Evolutionary conservation across 2,888 invertebrate genomes (phyloP), one percentile per base, ranked within the genome.

Genomic region (Scaptomyza tumidula): DNA sequence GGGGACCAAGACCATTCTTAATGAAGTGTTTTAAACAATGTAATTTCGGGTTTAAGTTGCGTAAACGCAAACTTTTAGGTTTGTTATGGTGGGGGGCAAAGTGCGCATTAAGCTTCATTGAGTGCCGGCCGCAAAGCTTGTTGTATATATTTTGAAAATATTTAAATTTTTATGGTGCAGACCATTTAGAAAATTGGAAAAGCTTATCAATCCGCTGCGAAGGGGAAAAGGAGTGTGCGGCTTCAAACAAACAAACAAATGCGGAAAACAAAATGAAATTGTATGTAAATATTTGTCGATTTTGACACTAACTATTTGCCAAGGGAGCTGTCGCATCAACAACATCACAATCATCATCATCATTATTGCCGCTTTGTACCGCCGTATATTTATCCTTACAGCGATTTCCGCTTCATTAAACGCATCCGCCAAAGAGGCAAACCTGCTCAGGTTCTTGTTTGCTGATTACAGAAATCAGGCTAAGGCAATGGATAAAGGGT

Each of bases 1-100:
- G 19, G 68, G 29, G 7, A 7, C 58, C 67, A 13, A 46, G 57
- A 62, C 67, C 75, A 80, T 85, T 86, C 85, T 88, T 86, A 86
- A 86, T 86, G 84, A 86, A 86, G 88, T 86, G 85, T 81, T 86
- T 79, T 79, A 84, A 88, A 86, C 85, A 86, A 88, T 84, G 85
- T 86, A 80, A 85, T 86, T 88, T 84, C 19, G 64, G 76, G 80
- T 70, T 88, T 86, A 75, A 84, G 75, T 57, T 41, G 81, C 60
- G 65, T 74, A 69, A 78, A 76, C 55, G 67, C 66, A 68, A 73
- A 76, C 64, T 66, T 81, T 84, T 63, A 43, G 41, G 52, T 54
- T 52, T 52, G 11, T 27, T 52, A 11, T 44, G 44, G 48, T 39
- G 19, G 39, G 14, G 10, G 33, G 64, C 49, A 35, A 39, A 70